A percentile compares a stretch with the other conserved stretches of the same genome.
These are phyloP conservation scores for Agapornis roseicollis DNA, from an alignment of 2,113 vertebrate genomes.

Conservation along the genomic window DNA sequence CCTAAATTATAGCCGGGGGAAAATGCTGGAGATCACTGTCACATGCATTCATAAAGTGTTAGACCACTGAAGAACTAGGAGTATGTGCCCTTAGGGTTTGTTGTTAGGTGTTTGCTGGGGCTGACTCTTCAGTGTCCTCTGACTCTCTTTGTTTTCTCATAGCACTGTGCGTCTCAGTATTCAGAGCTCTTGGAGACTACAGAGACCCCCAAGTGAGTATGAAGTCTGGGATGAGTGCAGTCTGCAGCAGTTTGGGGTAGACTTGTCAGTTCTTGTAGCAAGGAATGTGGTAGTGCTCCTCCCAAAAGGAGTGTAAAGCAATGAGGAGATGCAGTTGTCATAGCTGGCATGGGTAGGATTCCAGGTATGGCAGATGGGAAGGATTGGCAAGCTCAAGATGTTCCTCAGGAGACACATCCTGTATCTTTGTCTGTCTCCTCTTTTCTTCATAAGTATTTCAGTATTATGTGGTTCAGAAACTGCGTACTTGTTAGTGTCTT, in stretches of 20 bases:
- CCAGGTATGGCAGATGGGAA: neutral
- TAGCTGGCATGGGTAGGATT: neutral
- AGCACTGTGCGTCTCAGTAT: conserved; percentile 99
- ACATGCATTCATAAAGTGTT: neutral
- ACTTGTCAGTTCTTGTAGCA: neutral
- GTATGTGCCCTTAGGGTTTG: neutral
- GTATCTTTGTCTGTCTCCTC: neutral
- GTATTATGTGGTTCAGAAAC: neutral
- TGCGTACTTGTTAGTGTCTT: neutral
- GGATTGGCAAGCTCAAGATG: neutral
- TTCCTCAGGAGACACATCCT: neutral
- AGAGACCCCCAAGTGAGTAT: conserved; percentile 96
- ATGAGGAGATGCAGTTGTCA: neutral
- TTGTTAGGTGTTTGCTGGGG: neutral
- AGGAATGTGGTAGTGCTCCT: neutral
- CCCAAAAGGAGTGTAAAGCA: neutral
- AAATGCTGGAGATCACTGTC: neutral
- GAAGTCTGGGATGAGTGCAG: neutral
- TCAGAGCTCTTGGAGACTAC: conserved; percentile 97
- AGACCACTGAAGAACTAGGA: neutral
- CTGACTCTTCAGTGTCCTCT: neutral
- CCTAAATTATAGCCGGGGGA: neutral
- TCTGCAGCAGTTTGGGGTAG: neutral
- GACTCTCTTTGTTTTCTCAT: conserved; percentile 49
- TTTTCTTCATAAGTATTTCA: neutral